Percentiles rank a stretch among this genome's conserved stretches.
These are phyloP conservation scores for Periplaneta americana DNA, from an alignment of 1,140 invertebrate species.

Conservation along the genomic window DNA sequence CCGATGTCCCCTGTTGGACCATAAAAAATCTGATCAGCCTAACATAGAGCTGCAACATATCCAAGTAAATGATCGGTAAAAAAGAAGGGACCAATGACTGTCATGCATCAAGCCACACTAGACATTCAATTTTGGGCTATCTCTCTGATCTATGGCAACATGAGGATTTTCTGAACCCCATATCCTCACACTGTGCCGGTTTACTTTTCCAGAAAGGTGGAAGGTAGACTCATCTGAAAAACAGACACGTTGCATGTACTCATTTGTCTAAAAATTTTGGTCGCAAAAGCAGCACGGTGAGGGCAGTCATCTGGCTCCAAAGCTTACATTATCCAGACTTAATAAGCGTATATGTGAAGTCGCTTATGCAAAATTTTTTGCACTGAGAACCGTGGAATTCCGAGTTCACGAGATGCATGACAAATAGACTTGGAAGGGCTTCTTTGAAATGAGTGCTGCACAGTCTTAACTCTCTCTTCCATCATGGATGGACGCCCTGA, in stretches of 20 bases:
- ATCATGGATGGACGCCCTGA: too few species aligned
- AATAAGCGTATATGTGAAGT: background rate
- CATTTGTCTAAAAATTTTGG: background rate
- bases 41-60: too few species aligned
- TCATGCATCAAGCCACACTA: background rate
- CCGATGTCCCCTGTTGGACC: too few species aligned
- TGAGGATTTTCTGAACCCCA: too few species aligned
- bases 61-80: conserved; percentile 2
- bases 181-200: conserved; percentile 12
- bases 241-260: background rate
- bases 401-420: background rate
- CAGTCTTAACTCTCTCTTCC: too few species aligned
- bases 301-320: too few species aligned
- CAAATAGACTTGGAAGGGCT: conserved; percentile 3
- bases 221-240: too few species aligned
- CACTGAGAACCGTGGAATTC: background rate
- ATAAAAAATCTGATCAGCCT: too few species aligned
- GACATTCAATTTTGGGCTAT: conserved; percentile 16
- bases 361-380: background rate
- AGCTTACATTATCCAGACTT: background rate
- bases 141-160: background rate
- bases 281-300: background rate
- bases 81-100: background rate
- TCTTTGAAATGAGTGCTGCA: background rate
- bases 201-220: conserved; percentile 5